Base-by-base conservation (phyloP, 23 tunicate genomes). In the Diplosoma virens region DNA sequence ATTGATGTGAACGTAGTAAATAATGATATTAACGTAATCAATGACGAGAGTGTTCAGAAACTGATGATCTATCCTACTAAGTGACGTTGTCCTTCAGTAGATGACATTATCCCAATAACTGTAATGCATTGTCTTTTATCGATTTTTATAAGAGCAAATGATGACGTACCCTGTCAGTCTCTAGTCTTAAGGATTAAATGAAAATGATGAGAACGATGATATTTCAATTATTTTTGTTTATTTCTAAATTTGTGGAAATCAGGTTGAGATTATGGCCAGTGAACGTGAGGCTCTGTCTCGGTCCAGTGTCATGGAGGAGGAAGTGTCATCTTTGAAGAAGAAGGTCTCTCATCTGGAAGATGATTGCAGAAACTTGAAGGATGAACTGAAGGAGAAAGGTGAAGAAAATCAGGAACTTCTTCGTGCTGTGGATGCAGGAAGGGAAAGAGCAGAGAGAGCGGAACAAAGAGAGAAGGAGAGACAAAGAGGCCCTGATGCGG, bases 211-310 rank as follows among this genome's bases (percentile, higher is more conserved):
- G n/a, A 14, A 14, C 17, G 14, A 14, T 46, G 14, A 14, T 46
- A 46, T 46, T 46, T 46, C 53, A 14, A 14, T 46, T 46, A 14
- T 17, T 46, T 14, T 14, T 46, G 16, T 46, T 46, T 46, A 46
- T n/a, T n/a, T n/a, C n/a, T n/a, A n/a, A n/a, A 46, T 11, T 11
- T 46, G 17, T 11, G 14, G 52, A 46, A n/a, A n/a, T 27, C 69
- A 84, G 89, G 89, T 73, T 11, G 89, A 76, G 60, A 58, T 84
- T 33, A 77, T 84, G 78, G 92, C 80, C 16, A 50, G 75, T 37
- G 92, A 86, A 41, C 58, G 71, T n/a, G 76, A 70, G n/a, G 75
- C 84, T 1, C 31, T 27, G 28, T 17, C 58, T 32, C 79, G 37
- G 5, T 58, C 41, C 18, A 78, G 58, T 14, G 72, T 68, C 1